Conservation (phyloP, 2,888 invertebrate genomes). For the Plagiodera versicolora region DNA sequence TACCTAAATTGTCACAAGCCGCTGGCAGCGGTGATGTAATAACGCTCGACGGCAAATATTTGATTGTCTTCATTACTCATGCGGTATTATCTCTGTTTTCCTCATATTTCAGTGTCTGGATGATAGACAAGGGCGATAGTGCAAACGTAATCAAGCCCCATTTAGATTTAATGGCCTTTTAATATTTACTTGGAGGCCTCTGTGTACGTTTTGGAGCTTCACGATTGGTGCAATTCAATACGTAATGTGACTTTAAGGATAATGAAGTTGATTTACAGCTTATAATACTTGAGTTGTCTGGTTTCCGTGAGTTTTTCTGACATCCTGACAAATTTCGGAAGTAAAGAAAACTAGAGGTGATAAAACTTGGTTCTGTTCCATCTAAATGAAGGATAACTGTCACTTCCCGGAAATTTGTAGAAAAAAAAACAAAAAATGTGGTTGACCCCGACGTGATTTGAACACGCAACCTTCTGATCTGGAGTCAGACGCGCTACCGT, state of each 20-base stretch:
- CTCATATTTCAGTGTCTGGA: constrained; percentile 35
- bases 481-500: constrained; percentile 98
- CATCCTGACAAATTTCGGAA: no score
- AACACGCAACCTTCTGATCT: constrained; percentile 98
- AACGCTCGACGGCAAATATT: constrained; percentile 26
- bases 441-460: constrained; percentile 96
- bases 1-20: no score
- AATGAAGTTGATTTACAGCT: no score
- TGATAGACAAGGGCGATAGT: constrained; percentile 40
- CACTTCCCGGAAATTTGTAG: no score
- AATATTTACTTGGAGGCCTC: constrained; percentile 35
- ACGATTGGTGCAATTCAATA: constrained; percentile 4
- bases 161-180: constrained; percentile 42
- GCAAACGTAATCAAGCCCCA: constrained; percentile 39
- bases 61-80: constrained; percentile 38
- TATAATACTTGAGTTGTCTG: no score
- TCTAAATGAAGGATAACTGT: no score
- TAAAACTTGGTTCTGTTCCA: no score
- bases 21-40: not conserved
- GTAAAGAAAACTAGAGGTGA: no score
- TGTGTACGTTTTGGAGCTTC: constrained; percentile 6
- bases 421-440: constrained; percentile 36
- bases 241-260: not conserved
- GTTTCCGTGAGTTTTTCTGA: no score
- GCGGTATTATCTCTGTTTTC: constrained; percentile 36